Evolutionary conservation across 2,113 vertebrate species (phyloP), one percentile per base, ranked within the genome.

Genomic region (Tringa solitaria): DNA sequence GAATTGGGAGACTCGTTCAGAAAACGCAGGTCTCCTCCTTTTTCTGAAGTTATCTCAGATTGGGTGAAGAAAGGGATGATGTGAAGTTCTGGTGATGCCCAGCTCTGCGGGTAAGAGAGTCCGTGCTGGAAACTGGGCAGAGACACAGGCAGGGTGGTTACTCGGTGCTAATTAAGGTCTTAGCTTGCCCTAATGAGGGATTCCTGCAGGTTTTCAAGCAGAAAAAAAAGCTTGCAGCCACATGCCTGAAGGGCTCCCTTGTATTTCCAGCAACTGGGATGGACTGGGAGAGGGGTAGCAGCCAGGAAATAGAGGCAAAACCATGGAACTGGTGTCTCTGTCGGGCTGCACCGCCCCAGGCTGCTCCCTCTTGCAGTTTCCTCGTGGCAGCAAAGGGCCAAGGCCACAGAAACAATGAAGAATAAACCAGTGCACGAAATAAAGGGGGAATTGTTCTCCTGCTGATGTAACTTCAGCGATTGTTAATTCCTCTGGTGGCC

Each of bases 371-470:
- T 35, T 54, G 32, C 8, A 6, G 37, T 16, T 78, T 91, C 77
- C 69, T 48, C 11, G 3, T 27, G 56, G 91, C 81, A 84, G 69
- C 0, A 1, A 28, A 39, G 75, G 90, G 92, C 28, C 73, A 90
- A 88, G 96, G 85, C 54, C 72, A 27, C 15, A 17, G 75, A 64
- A 84, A 94, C 63, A 84, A 90, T 80, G 86, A 27, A 94, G 69
- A 91, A 90, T 94, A 28, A 96, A 59, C 68, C 93, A 96, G 83
- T 9, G 53, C 65, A 46, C 1, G 1, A 67, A 77, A 96, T 83
- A 95, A 96, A 94, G 94, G 53, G 81, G 20, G 70, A 43, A 84
- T 96, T 97, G 90, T 96, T 91, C 96, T 96, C 28, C 63, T 30
- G 5, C 43, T 77, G 69, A 78, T 97, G 63, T 91, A 63, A 82